Evolutionary conservation across 1,140 invertebrate species (phyloP), one percentile per base, ranked within the genome.

Genomic region (Bombus impatiens): DNA sequence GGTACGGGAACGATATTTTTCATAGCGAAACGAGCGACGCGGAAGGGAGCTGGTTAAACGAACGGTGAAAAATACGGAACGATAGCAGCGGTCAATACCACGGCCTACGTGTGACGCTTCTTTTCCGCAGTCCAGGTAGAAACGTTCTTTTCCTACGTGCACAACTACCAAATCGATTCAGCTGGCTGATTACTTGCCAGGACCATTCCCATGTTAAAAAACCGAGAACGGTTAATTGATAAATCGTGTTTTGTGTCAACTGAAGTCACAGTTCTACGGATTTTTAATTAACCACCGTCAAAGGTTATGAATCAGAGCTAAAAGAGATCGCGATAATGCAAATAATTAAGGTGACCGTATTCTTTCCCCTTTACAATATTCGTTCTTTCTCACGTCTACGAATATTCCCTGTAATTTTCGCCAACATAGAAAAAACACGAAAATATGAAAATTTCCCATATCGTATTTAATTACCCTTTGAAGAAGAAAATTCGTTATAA

Each of bases 141-240:
- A 92, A 80, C 2, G 62, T 67, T 32, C n/a, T 35, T 35, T 67
- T 79, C n/a, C 88, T 86, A 89, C 84, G 84, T 86, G 91, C 91
- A 89, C 90, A 93, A 92, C 91, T 91, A 88, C 82, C 87, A 91
- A 92, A 93, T 93, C 92, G 91, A 93, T 90, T 59, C 65, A 25
- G 25, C n/a, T n/a, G 59, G 90, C 88, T 91, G 90, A 92, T 92
- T 90, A 92, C 90, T 91, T 79, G 88, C 70, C 84, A 79, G 80
- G 72, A 57, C 67, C 83, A 68, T 72, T 90, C 91, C 88, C 87
- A 89, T 84, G 77, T 76, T 77, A 40, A 62, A 67, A 74, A 67
- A 35, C 28, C 22, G 62, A 62, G 35, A 8, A 28, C 22, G 62
- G 77, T 87, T 67, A 67, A 87, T 83, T 77, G 62, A 68, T 85